Evolutionary conservation across 2,797 vertebrate species (phyloP), one percentile per base, ranked within the genome.

Genomic region (Mallotus villosus): DNA sequence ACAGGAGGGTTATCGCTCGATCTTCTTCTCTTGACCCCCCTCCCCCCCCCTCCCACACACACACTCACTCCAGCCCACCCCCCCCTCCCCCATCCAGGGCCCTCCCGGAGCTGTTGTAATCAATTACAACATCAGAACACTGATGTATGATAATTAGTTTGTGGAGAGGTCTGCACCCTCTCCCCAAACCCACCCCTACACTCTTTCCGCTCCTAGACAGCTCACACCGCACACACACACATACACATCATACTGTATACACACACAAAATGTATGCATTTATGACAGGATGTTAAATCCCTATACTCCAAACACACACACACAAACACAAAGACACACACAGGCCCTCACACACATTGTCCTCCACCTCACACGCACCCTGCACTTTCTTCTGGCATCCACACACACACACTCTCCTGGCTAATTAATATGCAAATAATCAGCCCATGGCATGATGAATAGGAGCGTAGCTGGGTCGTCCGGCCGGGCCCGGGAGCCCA

Each of bases 381-480:
- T 93, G 92, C 92, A 91, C 88, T 88, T 86, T 89, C 8, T 41
- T 41, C 37, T 11, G 11, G 37, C 90, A 90, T 86, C 84, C 2
- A 84, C 89, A 89, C 91, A 85, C 93, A 93, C 94, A 92, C 88
- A 92, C 93, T 94, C 92, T 92, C 89, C 90, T 91, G 91, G 90
- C 93, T 95, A 93, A 96, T 95, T 95, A 95, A 95, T 96, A 95
- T 95, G 94, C 94, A 95, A 95, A 95, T 95, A 94, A 94, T 95
- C 92, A 59, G 90, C 91, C 93, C 92, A 94, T 94, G 92, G 93
- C 91, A 92, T 94, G 94, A 94, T 94, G 93, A 95, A 94, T 94
- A 91, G 85, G 92, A 92, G 92, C 92, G 90, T 90, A 91, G 74
- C 92, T 88, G 91, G 93, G 93, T 86, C 88, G 92, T 88, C 84